Evolutionary conservation across 2,888 invertebrate species (phyloP).

Genomic region (Pristionchus arcanus): DNA sequence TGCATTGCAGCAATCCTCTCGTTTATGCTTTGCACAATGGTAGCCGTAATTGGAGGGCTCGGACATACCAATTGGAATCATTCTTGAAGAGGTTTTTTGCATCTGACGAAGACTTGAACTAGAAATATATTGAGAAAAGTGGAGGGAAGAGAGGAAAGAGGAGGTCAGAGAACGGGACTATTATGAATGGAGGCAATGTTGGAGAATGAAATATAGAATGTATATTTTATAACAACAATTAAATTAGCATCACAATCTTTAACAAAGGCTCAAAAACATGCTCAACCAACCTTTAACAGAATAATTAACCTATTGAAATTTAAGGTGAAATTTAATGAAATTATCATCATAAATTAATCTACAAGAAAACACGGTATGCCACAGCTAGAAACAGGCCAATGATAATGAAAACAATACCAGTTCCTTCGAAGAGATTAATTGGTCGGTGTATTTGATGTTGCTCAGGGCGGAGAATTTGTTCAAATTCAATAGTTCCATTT

Average conservation of each 20-base stretch:
- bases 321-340: too few species aligned
- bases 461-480: too few species aligned
- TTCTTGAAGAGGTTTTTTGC: not conserved
- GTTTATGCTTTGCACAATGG: too few species aligned
- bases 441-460: too few species aligned
- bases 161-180: constrained; percentile 4
- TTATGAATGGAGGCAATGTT: not conserved
- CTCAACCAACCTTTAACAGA: not conserved
- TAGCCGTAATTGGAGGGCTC: not conserved
- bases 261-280: too few species aligned
- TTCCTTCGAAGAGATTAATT: too few species aligned
- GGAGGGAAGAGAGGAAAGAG: not conserved
- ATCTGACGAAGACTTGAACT: not conserved
- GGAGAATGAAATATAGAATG: not conserved
- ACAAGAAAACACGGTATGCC: too few species aligned
- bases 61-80: not conserved
- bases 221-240: too few species aligned
- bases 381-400: too few species aligned
- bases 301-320: not conserved
- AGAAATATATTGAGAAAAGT: constrained; percentile 17
- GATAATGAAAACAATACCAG: too few species aligned
- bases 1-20: not conserved
- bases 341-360: not conserved
- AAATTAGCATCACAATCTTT: too few species aligned
- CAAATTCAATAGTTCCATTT: not conserved